A percentile compares a stretch with the other conserved stretches of the same genome.
These are phyloP conservation scores for Sternarchorhynchus goeldii DNA, from an alignment of 2,797 vertebrate genomes.

Conservation along the genomic window DNA sequence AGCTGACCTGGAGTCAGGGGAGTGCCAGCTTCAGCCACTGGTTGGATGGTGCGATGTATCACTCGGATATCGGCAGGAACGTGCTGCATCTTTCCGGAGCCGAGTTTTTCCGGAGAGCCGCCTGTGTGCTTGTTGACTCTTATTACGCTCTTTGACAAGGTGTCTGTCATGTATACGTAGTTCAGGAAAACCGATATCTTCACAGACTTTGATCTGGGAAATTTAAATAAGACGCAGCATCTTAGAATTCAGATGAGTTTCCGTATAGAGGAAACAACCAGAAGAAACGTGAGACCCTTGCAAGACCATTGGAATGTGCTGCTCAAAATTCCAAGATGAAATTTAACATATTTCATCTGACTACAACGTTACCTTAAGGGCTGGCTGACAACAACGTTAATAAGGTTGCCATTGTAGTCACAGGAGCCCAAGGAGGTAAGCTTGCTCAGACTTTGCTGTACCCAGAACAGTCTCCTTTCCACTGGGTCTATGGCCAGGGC, in stretches of 20 bases:
- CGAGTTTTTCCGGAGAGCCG: slow-evolving; percentile 73
- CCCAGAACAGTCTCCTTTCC: slow-evolving; percentile 85
- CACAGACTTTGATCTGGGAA: slow-evolving; percentile 72
- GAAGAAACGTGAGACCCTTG: too few relatives aligned
- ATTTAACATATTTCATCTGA: too few relatives aligned
- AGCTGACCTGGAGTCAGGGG: slow-evolving; percentile 63
- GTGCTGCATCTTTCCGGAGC: slow-evolving; percentile 66
- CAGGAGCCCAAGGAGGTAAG: slow-evolving; percentile 80
- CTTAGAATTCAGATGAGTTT: background rate
- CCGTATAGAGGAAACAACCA: slow-evolving; percentile 9
- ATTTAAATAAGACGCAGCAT: slow-evolving; percentile 28
- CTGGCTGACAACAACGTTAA: slow-evolving; percentile 70
- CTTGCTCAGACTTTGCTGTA: slow-evolving; percentile 69
- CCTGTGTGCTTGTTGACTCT: slow-evolving; percentile 83
- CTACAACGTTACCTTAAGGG: slow-evolving; percentile 67
- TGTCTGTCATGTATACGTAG: slow-evolving; percentile 81
- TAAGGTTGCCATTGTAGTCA: slow-evolving; percentile 78
- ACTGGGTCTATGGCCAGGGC: slow-evolving; percentile 76
- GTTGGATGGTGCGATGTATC: slow-evolving; percentile 81
- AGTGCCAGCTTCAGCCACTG: slow-evolving; percentile 55
- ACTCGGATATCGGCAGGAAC: slow-evolving; percentile 78
- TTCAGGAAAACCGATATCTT: slow-evolving; percentile 82
- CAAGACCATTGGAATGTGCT: too few relatives aligned
- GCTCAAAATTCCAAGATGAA: too few relatives aligned
- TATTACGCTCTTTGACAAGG: slow-evolving; percentile 74